A percentile compares a stretch with the other conserved stretches of the same genome.
Conservation (phyloP, 2,888 invertebrate species). For the Listrodromus nycthemerus region DNA sequence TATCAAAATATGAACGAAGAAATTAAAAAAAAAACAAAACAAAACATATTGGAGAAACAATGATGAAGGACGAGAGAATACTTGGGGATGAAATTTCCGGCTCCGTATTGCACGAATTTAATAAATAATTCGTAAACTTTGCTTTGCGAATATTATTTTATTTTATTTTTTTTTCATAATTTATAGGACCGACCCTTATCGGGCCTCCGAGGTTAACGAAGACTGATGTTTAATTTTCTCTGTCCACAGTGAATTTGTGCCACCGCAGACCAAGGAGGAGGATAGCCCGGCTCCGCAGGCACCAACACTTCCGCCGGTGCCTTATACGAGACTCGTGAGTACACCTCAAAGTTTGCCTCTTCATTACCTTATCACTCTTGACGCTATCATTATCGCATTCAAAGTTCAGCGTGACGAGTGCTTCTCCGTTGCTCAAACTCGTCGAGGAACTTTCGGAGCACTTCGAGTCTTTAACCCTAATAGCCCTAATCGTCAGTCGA, state of each 20-base stretch:
- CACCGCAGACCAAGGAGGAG: constrained; percentile 82
- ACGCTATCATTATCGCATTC: constrained; percentile 45
- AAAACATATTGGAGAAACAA: constrained; percentile 13
- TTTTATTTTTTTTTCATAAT: constrained; percentile 7
- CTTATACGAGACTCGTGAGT: constrained; percentile 82
- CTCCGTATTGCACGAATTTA: neutral
- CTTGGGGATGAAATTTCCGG: neutral
- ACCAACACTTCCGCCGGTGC: constrained; percentile 78
- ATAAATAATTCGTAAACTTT: neutral
- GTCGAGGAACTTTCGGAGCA: constrained; percentile 28
- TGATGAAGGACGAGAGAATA: neutral
- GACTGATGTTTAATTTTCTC: constrained; percentile 70
- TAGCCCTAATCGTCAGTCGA: constrained; percentile 56
- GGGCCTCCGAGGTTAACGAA: constrained; percentile 6
- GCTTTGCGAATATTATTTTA: constrained; percentile 8
- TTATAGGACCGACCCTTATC: constrained; percentile 6
- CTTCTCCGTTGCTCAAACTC: constrained; percentile 28
- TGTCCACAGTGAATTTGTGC: constrained; percentile 82
- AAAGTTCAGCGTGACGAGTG: constrained; percentile 35
- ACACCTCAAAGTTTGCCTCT: constrained; percentile 48
- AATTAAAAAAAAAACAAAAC: constrained; percentile 1
- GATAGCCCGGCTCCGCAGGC: constrained; percentile 74
- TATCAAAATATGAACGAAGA: neutral
- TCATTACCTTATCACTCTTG: constrained; percentile 36
- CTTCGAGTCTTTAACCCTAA: constrained; percentile 39